Conservation (phyloP, 2,113 vertebrate genomes). For the Arenaria interpres region DNA sequence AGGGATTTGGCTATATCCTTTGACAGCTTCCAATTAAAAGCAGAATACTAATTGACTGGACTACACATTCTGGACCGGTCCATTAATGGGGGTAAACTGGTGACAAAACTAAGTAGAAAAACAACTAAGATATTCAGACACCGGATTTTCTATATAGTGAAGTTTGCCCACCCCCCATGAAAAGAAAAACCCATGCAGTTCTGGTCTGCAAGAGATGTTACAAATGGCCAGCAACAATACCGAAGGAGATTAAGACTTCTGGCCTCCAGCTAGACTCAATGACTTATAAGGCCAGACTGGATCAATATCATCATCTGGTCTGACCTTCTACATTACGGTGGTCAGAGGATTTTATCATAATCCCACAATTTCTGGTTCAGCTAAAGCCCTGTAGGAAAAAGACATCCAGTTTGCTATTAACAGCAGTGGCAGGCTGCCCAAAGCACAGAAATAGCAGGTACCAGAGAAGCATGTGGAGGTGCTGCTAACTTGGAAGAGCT, state of each 20-base stretch:
- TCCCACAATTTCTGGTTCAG: neutral
- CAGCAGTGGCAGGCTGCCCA: neutral
- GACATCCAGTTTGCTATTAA: constrained; percentile 1
- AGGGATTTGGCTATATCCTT: neutral
- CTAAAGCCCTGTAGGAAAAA: neutral
- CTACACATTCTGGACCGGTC: neutral
- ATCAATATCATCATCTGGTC: neutral
- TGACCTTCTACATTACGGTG: neutral
- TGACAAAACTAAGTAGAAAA: neutral
- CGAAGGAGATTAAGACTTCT: neutral
- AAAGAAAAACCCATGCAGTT: neutral
- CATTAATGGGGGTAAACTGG: neutral
- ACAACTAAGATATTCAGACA: neutral
- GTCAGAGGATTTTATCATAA: constrained; percentile 15
- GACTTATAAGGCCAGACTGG: neutral
- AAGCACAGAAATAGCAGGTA: constrained; percentile 10
- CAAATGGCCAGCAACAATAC: neutral
- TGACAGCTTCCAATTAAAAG: neutral
- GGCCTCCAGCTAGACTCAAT: neutral
- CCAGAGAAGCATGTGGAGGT: neutral
- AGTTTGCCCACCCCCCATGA: neutral
- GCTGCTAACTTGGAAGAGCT: neutral
- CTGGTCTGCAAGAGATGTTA: neutral
- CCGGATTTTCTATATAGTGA: neutral
- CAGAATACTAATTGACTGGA: neutral